Evolutionary conservation across 2,113 vertebrate genomes (phyloP), one percentile per base, ranked within the genome.

Genomic region (Ondatra zibethicus): DNA sequence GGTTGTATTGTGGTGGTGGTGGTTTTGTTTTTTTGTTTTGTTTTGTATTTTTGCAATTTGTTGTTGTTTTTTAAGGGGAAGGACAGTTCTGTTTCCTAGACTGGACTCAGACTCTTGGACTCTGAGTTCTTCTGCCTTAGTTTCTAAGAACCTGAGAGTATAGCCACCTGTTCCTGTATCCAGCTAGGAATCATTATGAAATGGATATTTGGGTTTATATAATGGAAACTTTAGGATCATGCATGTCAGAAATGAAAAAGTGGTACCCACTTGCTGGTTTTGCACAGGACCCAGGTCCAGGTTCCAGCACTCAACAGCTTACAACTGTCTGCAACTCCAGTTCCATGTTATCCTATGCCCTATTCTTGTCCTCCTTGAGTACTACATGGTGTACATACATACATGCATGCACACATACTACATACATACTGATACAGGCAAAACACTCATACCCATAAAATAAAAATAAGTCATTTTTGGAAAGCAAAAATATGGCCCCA

Each of bases 171-270:
- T 23, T 2, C 16, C 85, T 88, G 8, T 47, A 13, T 11, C 45
- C 73, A 68, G 70, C n/a, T 31, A 58, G 36, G 36, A 81, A 21
- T 7, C 45, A 68, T 47, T 92, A 91, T 89, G 27, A 89, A 93
- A 42, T 19, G 66, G 16, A 23, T 86, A 81, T 91, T 84, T 94
- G 86, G 31, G 73, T 89, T 93, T 86, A 76, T 81, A 21, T 72
- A 86, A 33, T 77, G 61, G 29, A 89, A 87, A 86, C 9, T 86
- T 90, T 92, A 92, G 94, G 91, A 78, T 80, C 9, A 89, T 33
- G 4, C n/a, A 39, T 39, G 31, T 85, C 25, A 94, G 47, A 61
- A 39, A 75, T 45, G 39, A 92, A 84, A 72, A 11, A 75, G 55
- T 61, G 58, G 39, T 29, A 6, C 6, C 0, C 45, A 16, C 65